These are phyloP conservation scores for Drosophila tropicalis DNA, from an alignment of 1,140 invertebrate species.

Conservation along the genomic window DNA sequence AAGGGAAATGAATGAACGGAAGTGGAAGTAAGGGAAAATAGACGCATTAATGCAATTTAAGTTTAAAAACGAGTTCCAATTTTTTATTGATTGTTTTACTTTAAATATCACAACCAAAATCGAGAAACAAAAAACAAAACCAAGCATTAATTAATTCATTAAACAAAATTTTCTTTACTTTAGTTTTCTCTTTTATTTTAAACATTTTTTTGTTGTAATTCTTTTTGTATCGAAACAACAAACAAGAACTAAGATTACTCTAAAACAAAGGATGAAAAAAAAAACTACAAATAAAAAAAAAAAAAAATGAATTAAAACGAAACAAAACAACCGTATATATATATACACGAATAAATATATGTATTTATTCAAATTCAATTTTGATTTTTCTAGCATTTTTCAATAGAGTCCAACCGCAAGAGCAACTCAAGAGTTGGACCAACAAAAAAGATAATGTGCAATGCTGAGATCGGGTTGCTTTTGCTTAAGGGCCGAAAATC, in stretches of 20 bases:
- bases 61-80: slow-evolving; percentile 47
- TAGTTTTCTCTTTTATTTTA: slow-evolving; percentile 62
- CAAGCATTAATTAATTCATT: slow-evolving; percentile 15
- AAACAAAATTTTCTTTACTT: slow-evolving; percentile 60
- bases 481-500: slow-evolving; percentile 9
- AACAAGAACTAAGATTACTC: slow-evolving; percentile 52
- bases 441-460: slow-evolving; percentile 14
- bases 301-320: slow-evolving; percentile 45
- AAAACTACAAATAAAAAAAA: slow-evolving; percentile 64
- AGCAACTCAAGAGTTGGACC: slow-evolving; percentile 43
- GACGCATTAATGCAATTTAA: slow-evolving; percentile 56
- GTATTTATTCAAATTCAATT: slow-evolving; percentile 31
- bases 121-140: slow-evolving; percentile 4
- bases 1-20: slow-evolving; percentile 22
- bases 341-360: slow-evolving; percentile 24
- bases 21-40: slow-evolving; percentile 29
- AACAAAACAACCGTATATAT: slow-evolving; percentile 6
- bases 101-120: slow-evolving; percentile 20
- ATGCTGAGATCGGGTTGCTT: slow-evolving; percentile 20
- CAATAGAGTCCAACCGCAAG: slow-evolving; percentile 37
- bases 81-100: slow-evolving; percentile 29
- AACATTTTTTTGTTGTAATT: slow-evolving; percentile 65
- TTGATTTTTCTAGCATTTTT: slow-evolving; percentile 45
- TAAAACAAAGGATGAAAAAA: slow-evolving; percentile 63
- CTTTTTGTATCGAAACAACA: slow-evolving; percentile 70